Evolutionary conservation across 2,797 vertebrate species (phyloP).

Genomic region (Prionace glauca): DNA sequence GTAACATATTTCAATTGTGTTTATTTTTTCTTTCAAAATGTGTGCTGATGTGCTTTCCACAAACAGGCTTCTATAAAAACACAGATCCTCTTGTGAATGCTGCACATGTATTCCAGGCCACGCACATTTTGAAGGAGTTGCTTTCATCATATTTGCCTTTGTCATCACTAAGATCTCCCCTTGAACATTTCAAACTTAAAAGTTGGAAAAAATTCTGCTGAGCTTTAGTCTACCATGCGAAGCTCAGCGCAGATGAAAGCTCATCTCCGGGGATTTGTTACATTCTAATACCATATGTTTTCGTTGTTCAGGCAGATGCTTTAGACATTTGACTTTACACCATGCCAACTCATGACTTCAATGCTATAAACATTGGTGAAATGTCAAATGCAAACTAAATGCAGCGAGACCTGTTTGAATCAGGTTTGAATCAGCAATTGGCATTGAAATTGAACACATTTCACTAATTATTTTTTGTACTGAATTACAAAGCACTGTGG

Average conservation of each 20-base stretch:
- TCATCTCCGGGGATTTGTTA: constrained; percentile 18
- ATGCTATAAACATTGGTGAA: background rate
- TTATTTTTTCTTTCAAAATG: background rate
- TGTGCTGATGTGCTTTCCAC: background rate
- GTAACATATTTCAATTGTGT: background rate
- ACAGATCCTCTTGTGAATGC: background rate
- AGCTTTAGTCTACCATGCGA: background rate
- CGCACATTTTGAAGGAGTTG: background rate
- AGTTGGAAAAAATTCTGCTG: background rate
- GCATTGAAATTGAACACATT: background rate
- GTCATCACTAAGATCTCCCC: background rate
- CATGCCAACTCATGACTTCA: background rate
- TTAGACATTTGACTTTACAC: constrained; percentile 8
- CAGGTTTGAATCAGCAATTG: background rate
- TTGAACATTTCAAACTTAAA: background rate
- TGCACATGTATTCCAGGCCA: background rate
- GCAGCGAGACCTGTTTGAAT: background rate
- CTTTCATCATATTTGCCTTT: background rate
- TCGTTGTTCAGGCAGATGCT: constrained; percentile 24
- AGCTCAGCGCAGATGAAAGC: constrained; percentile 27
- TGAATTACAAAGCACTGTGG: background rate
- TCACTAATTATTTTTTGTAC: background rate
- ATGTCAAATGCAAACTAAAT: constrained; percentile 11
- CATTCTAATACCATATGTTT: constrained; percentile 27
- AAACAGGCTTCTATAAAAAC: background rate